Percentiles rank a stretch among this genome's conserved stretches.
These are phyloP conservation scores for Goniozus legneri DNA, from an alignment of 1,140 invertebrate genomes.

Conservation along the genomic window DNA sequence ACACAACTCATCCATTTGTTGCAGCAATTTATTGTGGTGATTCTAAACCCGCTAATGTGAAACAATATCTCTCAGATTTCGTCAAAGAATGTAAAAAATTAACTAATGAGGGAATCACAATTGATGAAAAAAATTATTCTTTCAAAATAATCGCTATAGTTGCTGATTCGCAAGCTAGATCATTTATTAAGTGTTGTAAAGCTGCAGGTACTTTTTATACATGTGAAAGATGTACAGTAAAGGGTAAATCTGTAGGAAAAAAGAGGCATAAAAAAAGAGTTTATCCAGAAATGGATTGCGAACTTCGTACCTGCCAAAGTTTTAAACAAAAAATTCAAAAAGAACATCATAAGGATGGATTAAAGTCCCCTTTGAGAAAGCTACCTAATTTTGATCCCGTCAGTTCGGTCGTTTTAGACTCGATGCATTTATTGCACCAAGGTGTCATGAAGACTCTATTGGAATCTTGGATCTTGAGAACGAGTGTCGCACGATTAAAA, in stretches of 20 bases:
- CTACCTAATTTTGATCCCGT: constrained; percentile 12
- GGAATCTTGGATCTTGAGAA: constrained; percentile 2
- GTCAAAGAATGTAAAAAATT: constrained; percentile 3
- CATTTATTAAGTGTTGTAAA: constrained; percentile 6
- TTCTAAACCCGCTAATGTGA: background rate
- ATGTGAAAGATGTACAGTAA: constrained; percentile 11
- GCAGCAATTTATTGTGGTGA: background rate
- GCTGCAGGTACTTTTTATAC: constrained; percentile 12
- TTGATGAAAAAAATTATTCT: constrained; percentile 1
- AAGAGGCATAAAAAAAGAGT: constrained; percentile 12
- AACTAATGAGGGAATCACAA: background rate
- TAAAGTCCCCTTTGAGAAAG: constrained; percentile 11
- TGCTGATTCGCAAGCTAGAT: constrained; percentile 7
- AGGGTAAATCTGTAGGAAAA: constrained; percentile 11
- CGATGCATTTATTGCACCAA: constrained; percentile 16
- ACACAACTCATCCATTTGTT: constrained; percentile 4
- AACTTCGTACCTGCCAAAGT: constrained; percentile 9
- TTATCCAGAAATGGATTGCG: constrained; percentile 5
- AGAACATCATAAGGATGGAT: constrained; percentile 10
- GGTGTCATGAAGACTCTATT: constrained; percentile 11
- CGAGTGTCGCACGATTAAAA: background rate
- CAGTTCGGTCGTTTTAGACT: constrained; percentile 13
- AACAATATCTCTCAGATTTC: constrained; percentile 6
- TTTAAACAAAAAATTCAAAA: constrained; percentile 9
- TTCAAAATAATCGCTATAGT: constrained; percentile 1